Conservation (phyloP, 2,797 vertebrate genomes). For the Gephyroberyx darwinii region DNA sequence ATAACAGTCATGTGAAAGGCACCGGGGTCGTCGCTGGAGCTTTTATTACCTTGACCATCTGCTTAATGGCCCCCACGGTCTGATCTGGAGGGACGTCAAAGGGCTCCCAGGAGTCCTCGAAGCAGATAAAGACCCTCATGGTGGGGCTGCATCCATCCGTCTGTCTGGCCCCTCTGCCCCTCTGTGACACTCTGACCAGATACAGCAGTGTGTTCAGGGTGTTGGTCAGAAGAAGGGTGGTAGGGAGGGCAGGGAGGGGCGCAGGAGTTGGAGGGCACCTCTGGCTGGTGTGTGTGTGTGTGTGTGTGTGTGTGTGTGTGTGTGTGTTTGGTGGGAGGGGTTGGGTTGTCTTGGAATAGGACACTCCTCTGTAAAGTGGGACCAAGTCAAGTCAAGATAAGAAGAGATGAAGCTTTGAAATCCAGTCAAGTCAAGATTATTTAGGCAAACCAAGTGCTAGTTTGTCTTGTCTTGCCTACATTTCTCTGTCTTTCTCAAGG, state of each 20-base stretch:
- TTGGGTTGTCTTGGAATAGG: no score
- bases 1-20: not conserved
- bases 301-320: no score
- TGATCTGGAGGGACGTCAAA: conserved; percentile 77
- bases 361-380: not conserved
- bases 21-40: not conserved
- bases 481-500: no score
- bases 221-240: not conserved
- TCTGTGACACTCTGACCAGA: conserved; percentile 1
- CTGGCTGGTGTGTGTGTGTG: no score
- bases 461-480: no score
- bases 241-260: conserved; percentile 3
- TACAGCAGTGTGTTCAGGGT: conserved; percentile 13
- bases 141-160: conserved; percentile 16
- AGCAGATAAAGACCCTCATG: conserved; percentile 83
- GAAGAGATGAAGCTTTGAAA: no score
- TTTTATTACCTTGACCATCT: conserved; percentile 81
- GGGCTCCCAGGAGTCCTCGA: conserved; percentile 76
- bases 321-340: no score
- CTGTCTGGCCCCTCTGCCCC: not conserved
- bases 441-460: no score
- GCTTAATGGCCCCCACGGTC: conserved; percentile 77
- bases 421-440: no score
- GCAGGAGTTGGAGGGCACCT: not conserved
- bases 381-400: not conserved